phyloP scores from a whole-genome alignment of 2,888 invertebrate genomes.

The Cryptosula pallasiana region DNA sequence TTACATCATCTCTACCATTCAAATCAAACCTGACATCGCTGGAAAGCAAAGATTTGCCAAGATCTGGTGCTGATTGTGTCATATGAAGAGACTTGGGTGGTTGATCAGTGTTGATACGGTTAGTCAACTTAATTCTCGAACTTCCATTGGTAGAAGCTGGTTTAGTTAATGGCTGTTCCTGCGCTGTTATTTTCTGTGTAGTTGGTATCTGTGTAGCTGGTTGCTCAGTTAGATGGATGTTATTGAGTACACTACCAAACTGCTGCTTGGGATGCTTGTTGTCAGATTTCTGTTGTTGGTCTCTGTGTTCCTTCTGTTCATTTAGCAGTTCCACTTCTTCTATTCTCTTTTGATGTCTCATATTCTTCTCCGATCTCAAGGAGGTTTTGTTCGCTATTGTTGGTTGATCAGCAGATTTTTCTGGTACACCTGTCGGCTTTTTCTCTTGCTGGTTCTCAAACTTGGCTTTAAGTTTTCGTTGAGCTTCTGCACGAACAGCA shows the following conservation, averaged over 20 bases:
- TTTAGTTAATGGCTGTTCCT: too few species aligned
- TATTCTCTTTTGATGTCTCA: too few species aligned
- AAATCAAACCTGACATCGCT: too few species aligned
- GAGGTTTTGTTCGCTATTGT: background rate
- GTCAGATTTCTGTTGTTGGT: background rate
- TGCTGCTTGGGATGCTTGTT: background rate
- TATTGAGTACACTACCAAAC: too few species aligned
- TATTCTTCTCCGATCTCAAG: background rate
- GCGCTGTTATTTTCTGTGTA: background rate
- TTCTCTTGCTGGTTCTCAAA: slow-evolving; percentile 17
- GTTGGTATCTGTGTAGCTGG: too few species aligned
- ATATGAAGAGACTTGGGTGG: background rate
- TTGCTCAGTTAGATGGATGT: too few species aligned
- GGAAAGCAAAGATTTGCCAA: background rate
- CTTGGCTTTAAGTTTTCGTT: slow-evolving; percentile 17
- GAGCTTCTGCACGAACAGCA: background rate
- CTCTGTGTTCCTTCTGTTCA: background rate
- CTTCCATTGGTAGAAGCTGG: too few species aligned
- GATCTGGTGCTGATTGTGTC: slow-evolving; percentile 6
- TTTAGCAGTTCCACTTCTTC: background rate
- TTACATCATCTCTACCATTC: too few species aligned
- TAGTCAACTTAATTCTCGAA: too few species aligned
- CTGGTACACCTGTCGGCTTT: background rate
- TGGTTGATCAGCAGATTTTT: background rate
- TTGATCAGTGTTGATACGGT: too few species aligned